Evolutionary conservation across 2,888 invertebrate species (phyloP).

Genomic region (Hipparchia sbordonii): DNA sequence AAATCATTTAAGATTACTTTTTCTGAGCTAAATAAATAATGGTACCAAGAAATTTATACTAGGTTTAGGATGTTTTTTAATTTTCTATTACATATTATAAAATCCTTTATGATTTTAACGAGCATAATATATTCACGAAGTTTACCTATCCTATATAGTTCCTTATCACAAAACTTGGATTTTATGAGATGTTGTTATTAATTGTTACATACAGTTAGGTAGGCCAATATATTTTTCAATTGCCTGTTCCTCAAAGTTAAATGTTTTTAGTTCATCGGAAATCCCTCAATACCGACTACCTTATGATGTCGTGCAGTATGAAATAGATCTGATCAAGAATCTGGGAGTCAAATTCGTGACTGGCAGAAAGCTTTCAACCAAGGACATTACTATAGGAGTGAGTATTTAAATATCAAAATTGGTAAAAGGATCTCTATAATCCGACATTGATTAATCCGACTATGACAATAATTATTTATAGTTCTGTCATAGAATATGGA

Average conservation of each 20-base stretch:
- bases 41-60: background rate
- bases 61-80: background rate
- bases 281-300: constrained; percentile 99
- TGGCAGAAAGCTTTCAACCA: constrained; percentile 86
- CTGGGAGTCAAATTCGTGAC: constrained; percentile 94
- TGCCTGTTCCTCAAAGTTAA: background rate
- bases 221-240: background rate
- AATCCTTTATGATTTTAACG: background rate
- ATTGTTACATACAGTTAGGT: too few species aligned
- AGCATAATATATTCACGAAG: too few species aligned
- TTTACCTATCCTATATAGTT: too few species aligned
- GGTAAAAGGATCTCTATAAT: too few species aligned
- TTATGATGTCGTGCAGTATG: constrained; percentile 95
- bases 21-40: too few species aligned
- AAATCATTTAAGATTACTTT: too few species aligned
- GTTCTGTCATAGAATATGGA: too few species aligned
- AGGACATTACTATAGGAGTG: constrained; percentile 89
- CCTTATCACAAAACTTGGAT: too few species aligned
- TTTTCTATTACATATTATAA: background rate
- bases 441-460: too few species aligned
- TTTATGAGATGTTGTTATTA: too few species aligned
- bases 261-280: constrained; percentile 90
- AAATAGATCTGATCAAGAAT: constrained; percentile 94
- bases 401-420: constrained; percentile 43
- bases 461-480: background rate